Evolutionary conservation across 2,113 vertebrate species (phyloP), one percentile per base, ranked within the genome.

Genomic region (Megaceryle torquata): DNA sequence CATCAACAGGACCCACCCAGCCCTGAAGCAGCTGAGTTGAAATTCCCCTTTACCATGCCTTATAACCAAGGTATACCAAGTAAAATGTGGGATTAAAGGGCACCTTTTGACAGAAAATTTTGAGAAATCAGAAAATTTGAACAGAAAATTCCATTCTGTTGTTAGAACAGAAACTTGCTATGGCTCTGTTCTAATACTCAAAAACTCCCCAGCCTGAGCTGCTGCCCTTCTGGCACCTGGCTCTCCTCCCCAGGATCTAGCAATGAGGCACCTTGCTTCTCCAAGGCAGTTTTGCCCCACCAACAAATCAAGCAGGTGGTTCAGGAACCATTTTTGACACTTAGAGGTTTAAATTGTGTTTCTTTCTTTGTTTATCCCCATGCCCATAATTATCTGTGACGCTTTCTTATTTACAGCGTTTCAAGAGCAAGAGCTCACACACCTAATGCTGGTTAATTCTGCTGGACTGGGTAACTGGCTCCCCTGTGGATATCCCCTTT

Each of bases 371-470:
- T 89, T 82, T 80, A 75, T 78, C 82, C 68, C 43, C 71, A n/a
- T 65, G 54, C 71, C 46, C 90, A 2, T 88, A 93, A 88, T 75
- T 25, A 91, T 21, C 53, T 13, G 4, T 90, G 60, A 78, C 1
- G 16, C 78, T 93, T 44, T 86, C 59, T 94, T 91, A 54, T 91
- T 96, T 83, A 68, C 93, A 89, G 82, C 70, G 68, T 83, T 95
- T 70, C 63, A 90, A 31, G 80, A 92, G 87, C 84, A 91, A 82
- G 87, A 95, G 67, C 84, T 89, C 70, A 53, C 84, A 75, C 57
- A 79, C 57, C 89, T 93, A 76, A 89, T 20, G 91, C 84, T 91
- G 95, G 95, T 95, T 91, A 89, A 75, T 95, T 93, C 91, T 91
- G 91, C 89, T 93, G 94, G 86, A 93, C 91, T 86, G 69, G 74